Conservation (phyloP, 2,888 invertebrate genomes). For the Rhamphomyia laevipes region DNA sequence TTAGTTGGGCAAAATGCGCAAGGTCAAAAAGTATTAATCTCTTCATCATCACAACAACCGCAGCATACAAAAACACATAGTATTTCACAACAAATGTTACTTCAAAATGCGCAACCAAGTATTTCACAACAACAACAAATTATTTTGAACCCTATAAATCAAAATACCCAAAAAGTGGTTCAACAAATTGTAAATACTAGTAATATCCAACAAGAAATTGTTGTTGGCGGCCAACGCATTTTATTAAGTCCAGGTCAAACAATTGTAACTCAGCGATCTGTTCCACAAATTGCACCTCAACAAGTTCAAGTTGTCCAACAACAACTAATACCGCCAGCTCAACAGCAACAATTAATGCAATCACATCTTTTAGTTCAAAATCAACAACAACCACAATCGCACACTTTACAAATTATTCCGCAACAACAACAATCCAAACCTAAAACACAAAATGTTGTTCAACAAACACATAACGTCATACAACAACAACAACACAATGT, state of each 20-base stretch:
- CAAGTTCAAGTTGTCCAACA: constrained; percentile 26
- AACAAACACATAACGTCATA: constrained; percentile 22
- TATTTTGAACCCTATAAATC: constrained; percentile 18
- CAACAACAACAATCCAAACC: constrained; percentile 20
- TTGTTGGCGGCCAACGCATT: constrained; percentile 36
- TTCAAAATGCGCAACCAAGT: constrained; percentile 3
- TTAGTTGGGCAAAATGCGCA: constrained; percentile 33
- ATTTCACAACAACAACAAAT: constrained; percentile 18
- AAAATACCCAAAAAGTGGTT: constrained; percentile 30
- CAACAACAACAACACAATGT: constrained; percentile 30
- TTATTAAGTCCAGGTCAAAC: constrained; percentile 36
- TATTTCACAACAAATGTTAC: constrained; percentile 9
- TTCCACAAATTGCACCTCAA: constrained; percentile 26
- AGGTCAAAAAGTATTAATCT: constrained; percentile 37
- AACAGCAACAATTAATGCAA: constrained; percentile 14
- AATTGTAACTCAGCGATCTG: constrained; percentile 33
- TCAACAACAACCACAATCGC: constrained; percentile 22
- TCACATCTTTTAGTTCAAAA: constrained; percentile 14
- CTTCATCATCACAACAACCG: constrained; percentile 18
- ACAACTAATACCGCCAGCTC: constrained; percentile 22
- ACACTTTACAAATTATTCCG: constrained; percentile 14
- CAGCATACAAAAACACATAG: constrained; percentile 7
- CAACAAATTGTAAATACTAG: constrained; percentile 37
- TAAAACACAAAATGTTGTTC: constrained; percentile 20
- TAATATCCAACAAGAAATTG: constrained; percentile 36